Evolutionary conservation across 2,888 invertebrate genomes (phyloP), one percentile per base, ranked within the genome.

Genomic region (Hirtodrosophila duncani): DNA sequence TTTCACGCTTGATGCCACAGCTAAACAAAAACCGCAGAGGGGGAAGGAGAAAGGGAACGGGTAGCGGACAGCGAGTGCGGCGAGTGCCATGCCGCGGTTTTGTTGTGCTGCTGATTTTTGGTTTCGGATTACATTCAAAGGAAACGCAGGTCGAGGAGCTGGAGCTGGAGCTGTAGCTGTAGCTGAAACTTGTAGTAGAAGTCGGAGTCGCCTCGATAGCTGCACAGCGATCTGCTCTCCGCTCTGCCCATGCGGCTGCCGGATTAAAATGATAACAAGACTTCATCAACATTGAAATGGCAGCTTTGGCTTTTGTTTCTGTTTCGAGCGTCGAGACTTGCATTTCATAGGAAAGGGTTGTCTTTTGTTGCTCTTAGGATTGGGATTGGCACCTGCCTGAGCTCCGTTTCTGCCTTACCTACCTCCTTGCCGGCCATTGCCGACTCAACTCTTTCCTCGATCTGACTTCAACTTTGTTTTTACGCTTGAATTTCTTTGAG

Each of bases 41-140:
- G 11, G 17, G 20, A 37, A 10, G n/a, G 30, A 13, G 16, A 16
- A 18, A 10, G 14, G 24, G 24, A 16, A 26, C 36, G 29, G 27
- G 26, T 30, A 31, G 51, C 14, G 14, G 9, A 8, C 18, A 13
- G 10, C 13, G 30, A 10, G 29, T 13, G 21, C 20, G 57, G 67
- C 63, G 52, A 55, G 51, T 63, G 63, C 20, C 59, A 30, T 27
- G 39, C 37, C 37, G 49, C n/a, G n/a, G n/a, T n/a, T n/a, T n/a
- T n/a, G n/a, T n/a, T n/a, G n/a, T n/a, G n/a, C 49, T 49, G 64
- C 43, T 46, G 55, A 46, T 66, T 27, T 42, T 3, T 51, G 83
- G 83, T 83, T 82, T 83, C 71, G 59, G 62, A 63, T 83, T 83
- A 82, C 84, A 81, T 83, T 83, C 83, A 77, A 64, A 42, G 71